Conservation (phyloP, 2,797 vertebrate species). For the Paramormyrops hopkinsi region DNA sequence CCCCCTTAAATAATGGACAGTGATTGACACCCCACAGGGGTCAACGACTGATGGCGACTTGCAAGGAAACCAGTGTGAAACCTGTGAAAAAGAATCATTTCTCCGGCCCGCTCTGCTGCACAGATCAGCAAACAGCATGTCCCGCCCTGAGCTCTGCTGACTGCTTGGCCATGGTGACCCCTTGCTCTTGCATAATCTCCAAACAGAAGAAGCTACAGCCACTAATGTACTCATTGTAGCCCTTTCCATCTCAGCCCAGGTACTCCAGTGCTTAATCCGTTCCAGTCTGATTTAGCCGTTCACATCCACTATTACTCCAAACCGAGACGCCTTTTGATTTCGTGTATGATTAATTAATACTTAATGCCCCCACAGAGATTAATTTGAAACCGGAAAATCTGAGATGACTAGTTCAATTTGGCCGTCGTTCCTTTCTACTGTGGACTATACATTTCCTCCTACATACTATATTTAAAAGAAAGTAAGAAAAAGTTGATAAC, state of each 20-base stretch:
- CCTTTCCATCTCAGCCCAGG: background rate
- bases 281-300: background rate
- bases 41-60: background rate
- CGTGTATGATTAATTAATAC: background rate
- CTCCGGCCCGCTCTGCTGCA: background rate
- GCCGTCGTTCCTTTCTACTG: background rate
- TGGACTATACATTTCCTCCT: background rate
- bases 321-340: slow-evolving; percentile 1
- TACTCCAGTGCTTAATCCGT: background rate
- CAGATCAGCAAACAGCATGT: background rate
- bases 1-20: slow-evolving; percentile 20
- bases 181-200: background rate
- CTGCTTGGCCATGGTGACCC: background rate
- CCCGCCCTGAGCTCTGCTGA: background rate
- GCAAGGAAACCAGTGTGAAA: background rate
- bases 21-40: background rate
- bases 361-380: background rate
- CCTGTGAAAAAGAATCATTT: background rate
- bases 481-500: background rate
- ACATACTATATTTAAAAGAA: background rate
- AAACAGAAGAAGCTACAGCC: background rate
- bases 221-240: background rate
- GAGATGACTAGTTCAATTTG: background rate
- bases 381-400: background rate
- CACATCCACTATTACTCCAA: background rate